Evolutionary conservation across 2,113 vertebrate genomes (phyloP).

Genomic region (Lophura nycthemera): DNA sequence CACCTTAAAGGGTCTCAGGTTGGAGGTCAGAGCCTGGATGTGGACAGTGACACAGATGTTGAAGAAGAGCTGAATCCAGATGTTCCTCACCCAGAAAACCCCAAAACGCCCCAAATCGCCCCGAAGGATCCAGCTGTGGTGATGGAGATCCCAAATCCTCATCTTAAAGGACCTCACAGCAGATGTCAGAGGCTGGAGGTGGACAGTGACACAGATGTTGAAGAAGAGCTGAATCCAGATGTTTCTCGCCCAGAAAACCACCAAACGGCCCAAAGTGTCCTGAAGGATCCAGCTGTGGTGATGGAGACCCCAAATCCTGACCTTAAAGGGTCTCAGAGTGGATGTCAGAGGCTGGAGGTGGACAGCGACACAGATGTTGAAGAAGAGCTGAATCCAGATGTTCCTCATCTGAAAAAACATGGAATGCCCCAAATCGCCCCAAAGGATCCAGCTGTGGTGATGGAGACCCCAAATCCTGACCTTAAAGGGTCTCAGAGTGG

Average conservation of each 20-base stretch:
- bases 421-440: rapidly evolving
- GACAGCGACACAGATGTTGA: neutral
- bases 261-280: too few species aligned
- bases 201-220: neutral
- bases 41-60: neutral
- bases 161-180: neutral
- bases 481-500: neutral
- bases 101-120: rapidly evolving
- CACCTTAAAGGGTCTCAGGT: too few species aligned
- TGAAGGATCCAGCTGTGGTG: neutral
- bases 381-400: rapidly evolving
- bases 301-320: neutral
- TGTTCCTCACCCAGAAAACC: rapidly evolving
- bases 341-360: too few species aligned
- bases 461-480: neutral
- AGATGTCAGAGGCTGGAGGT: too few species aligned
- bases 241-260: too few species aligned
- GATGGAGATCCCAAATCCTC: neutral
- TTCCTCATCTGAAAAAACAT: rapidly evolving
- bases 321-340: too few species aligned
- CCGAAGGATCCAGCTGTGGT: too few species aligned
- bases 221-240: rapidly evolving
- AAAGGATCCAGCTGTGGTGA: too few species aligned
- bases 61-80: rapidly evolving
- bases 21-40: too few species aligned